A percentile compares a stretch with the other conserved stretches of the same genome.
phyloP scores from a whole-genome alignment of 2,113 vertebrate species.

The Bos javanicus region DNA sequence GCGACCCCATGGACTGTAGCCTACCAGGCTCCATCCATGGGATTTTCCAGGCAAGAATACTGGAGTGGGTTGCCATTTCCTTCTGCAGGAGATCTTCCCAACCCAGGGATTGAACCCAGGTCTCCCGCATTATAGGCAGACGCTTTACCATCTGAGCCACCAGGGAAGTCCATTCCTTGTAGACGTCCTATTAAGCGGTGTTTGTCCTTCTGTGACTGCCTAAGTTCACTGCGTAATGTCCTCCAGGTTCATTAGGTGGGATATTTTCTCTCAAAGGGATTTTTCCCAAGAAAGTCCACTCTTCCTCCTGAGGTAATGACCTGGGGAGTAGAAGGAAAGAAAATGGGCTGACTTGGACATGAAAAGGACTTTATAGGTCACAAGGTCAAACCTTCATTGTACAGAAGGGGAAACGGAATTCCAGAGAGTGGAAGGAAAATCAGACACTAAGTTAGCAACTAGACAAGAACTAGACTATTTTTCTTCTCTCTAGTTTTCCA shows the following conservation, averaged over 20 bases:
- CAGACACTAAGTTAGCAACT: background rate
- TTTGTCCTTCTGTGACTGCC: background rate
- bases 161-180: background rate
- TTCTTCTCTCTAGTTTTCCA: background rate
- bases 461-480: background rate
- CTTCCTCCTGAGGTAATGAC: background rate
- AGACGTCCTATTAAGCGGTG: background rate
- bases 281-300: background rate
- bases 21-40: background rate
- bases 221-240: background rate
- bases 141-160: background rate
- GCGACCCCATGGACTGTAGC: background rate
- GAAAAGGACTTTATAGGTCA: background rate
- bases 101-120: background rate
- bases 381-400: background rate
- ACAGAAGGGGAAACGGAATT: background rate
- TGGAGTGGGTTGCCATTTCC: background rate
- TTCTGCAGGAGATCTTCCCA: background rate
- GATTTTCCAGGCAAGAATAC: background rate
- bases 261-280: background rate
- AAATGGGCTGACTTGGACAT: background rate
- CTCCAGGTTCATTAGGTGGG: background rate
- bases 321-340: background rate
- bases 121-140: accelerated
- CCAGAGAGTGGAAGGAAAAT: background rate